Base-by-base conservation (phyloP, 2,797 vertebrate genomes). In the Chaetophractus vellerosus region DNA sequence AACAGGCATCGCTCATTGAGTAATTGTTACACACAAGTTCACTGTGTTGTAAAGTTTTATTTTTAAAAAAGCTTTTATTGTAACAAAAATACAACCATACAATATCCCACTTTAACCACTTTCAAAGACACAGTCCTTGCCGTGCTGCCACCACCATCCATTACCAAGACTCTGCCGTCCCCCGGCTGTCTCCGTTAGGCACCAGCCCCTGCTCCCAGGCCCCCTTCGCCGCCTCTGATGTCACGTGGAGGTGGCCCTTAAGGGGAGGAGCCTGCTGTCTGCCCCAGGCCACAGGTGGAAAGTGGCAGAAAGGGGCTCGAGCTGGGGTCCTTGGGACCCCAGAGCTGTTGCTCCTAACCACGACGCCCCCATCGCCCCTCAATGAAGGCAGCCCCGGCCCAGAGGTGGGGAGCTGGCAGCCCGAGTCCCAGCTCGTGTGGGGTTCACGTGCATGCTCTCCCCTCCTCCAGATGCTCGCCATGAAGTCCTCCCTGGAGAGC, bases 401-500 rank as follows among this genome's bases (percentile, higher is more conserved):
- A 6, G 48, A 0, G 2, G 45, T 1, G 28, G 16, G 50, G 12
- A 52, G 15, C 52, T 9, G 18, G 84, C 23, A 3, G 9, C 6
- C 9, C 5, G 45, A 31, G 38, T 6, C 0, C 9, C 15, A 0
- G 41, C 23, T 0, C 38, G 38, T 81, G 55, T 59, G 18, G 10
- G 26, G 24, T 93, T 93, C 16, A 93, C 31, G 5, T 3, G 6
- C 1, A 4, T 8, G 38, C 69, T 5, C 4, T 4, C 10, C 84
- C 23, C 31, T 48, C 75, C 93, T 75, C 33, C 63, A 96, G 98
- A 98, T 99, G 98, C 99, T 99, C 63, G 99, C 99, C 92, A 98
- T 99, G 95, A 99, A 99, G 96, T 99, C 99, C 0, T 99, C 99
- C 88, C 96, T 99, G 63, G 99, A 99, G 91, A 98, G 98, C 97